Evolutionary conservation across 2,888 invertebrate species (phyloP).

Genomic region (Troilus luridus): DNA sequence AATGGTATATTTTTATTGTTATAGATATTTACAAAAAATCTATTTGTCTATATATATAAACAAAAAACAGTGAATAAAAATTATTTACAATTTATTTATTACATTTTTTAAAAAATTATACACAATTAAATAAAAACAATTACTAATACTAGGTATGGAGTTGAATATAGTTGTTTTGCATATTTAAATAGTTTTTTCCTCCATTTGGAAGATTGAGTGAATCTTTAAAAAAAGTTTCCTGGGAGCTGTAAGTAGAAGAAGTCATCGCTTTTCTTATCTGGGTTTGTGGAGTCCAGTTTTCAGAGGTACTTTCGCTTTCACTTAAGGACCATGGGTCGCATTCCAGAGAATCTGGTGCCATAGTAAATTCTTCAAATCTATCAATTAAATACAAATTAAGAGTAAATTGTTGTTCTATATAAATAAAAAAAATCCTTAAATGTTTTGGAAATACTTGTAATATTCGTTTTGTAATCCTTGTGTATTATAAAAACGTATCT

Average conservation of each 20-base stretch:
- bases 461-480: too few relatives aligned
- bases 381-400: neutral
- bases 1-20: slow-evolving; percentile 31
- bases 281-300: slow-evolving; percentile 52
- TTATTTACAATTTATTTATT: slow-evolving; percentile 6
- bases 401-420: neutral
- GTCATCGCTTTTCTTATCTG: slow-evolving; percentile 37
- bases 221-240: slow-evolving; percentile 53
- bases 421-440: neutral
- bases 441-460: neutral
- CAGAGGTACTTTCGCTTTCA: slow-evolving; percentile 49
- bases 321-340: slow-evolving; percentile 65
- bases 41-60: neutral
- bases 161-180: slow-evolving; percentile 46
- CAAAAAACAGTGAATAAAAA: neutral
- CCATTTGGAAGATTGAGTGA: slow-evolving; percentile 41
- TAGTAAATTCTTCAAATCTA: slow-evolving; percentile 64
- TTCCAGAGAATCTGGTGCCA: slow-evolving; percentile 67
- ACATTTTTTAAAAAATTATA: neutral
- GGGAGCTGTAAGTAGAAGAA: slow-evolving; percentile 42
- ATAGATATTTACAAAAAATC: neutral
- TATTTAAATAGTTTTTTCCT: slow-evolving; percentile 51
- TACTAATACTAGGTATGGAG: slow-evolving; percentile 40
- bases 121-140: neutral
- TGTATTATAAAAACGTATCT: too few relatives aligned